A percentile compares a stretch with the other conserved stretches of the same genome.
Evolutionary conservation across 2,888 invertebrate species (phyloP).

Genomic region (Ceramica pisi): DNA sequence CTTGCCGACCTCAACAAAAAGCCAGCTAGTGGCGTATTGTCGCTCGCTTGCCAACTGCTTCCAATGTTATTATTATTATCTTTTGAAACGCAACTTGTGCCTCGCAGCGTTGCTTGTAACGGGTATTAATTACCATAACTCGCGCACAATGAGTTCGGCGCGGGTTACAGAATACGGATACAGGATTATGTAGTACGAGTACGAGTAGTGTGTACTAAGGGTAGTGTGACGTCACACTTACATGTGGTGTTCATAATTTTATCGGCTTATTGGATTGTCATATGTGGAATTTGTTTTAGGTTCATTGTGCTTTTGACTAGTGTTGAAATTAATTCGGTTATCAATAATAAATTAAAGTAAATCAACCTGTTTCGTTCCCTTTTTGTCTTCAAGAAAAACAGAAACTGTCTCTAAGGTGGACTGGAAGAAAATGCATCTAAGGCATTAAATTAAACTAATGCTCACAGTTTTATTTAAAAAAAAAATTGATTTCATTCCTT

Average conservation of each 20-base stretch:
- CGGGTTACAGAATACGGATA: slow-evolving; percentile 40
- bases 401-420: no score
- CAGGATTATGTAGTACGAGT: slow-evolving; percentile 37
- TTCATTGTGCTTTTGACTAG: neutral
- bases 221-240: slow-evolving; percentile 24
- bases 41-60: slow-evolving; percentile 84
- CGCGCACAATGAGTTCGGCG: slow-evolving; percentile 32
- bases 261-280: slow-evolving; percentile 31
- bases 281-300: slow-evolving; percentile 10
- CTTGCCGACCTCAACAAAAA: slow-evolving; percentile 51
- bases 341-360: neutral
- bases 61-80: slow-evolving; percentile 84
- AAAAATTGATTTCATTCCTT: no score
- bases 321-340: neutral
- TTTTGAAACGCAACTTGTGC: slow-evolving; percentile 74
- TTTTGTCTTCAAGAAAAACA: neutral
- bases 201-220: slow-evolving; percentile 33
- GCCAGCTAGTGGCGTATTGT: slow-evolving; percentile 70
- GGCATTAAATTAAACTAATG: no score
- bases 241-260: slow-evolving; percentile 30
- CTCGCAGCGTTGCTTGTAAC: slow-evolving; percentile 61
- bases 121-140: slow-evolving; percentile 62
- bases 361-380: neutral
- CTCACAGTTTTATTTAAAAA: no score
- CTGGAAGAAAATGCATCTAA: no score